Conservation (phyloP, 2,113 vertebrate genomes). For the Rhinoptilus africanus region DNA sequence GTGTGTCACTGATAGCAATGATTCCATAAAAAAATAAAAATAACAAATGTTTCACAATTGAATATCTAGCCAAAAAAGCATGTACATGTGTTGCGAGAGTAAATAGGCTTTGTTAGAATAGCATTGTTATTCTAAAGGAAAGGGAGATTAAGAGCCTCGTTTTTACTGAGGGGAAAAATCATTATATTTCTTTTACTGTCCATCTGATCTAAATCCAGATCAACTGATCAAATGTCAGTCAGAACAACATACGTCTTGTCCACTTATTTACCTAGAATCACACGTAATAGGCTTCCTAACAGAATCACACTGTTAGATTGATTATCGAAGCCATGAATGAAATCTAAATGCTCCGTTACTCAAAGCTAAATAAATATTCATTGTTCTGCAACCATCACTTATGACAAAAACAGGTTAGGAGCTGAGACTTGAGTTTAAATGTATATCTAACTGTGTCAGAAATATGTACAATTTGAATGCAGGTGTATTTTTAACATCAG, state of each 20-base stretch:
- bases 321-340: conserved; percentile 44
- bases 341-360: conserved; percentile 52
- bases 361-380: conserved; percentile 43
- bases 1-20: not conserved
- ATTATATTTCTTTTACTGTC: not conserved
- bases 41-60: not conserved
- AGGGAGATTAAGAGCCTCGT: conserved; percentile 6
- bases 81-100: not conserved
- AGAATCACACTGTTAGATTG: conserved; percentile 11
- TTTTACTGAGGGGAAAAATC: conserved; percentile 2
- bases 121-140: not conserved
- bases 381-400: not conserved
- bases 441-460: conserved; percentile 4
- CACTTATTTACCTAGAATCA: conserved; percentile 9
- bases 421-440: not conserved
- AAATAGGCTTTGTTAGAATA: not conserved
- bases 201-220: conserved; percentile 46
- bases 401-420: conserved; percentile 5
- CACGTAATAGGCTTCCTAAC: conserved; percentile 16
- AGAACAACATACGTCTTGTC: conserved; percentile 2
- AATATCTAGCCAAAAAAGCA: conserved; percentile 37
- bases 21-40: conserved; percentile 56
- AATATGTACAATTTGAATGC: not conserved
- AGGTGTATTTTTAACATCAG: not conserved
- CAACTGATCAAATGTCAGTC: conserved; percentile 48